Evolutionary conservation across 1,140 invertebrate species (phyloP).

Genomic region (Sipha flava): DNA sequence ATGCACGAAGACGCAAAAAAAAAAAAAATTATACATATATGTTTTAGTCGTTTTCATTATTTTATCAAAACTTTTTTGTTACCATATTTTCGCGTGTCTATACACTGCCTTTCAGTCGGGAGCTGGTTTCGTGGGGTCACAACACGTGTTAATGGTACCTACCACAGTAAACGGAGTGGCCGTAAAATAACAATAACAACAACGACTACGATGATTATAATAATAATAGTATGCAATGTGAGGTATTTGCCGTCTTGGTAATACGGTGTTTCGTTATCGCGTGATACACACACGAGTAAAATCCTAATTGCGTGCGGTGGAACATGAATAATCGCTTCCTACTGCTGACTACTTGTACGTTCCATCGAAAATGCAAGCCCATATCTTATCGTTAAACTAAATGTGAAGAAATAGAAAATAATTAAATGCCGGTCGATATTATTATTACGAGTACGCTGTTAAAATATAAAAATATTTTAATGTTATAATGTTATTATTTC

Average conservation of each 20-base stretch:
- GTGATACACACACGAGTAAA: background rate
- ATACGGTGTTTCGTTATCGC: background rate
- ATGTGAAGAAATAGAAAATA: no score
- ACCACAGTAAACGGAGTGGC: background rate
- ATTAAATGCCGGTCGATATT: no score
- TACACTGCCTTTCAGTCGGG: background rate
- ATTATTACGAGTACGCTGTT: no score
- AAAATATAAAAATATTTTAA: no score
- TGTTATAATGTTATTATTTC: no score
- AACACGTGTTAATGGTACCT: conserved; percentile 25
- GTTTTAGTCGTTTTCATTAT: no score
- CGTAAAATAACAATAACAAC: background rate
- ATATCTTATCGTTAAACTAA: no score
- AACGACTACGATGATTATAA: background rate
- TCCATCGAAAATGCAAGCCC: background rate
- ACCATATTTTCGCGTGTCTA: background rate
- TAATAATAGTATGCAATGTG: background rate
- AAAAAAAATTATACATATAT: no score
- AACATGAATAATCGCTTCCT: background rate
- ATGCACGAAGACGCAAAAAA: no score
- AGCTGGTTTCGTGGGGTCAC: background rate
- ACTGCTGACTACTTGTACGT: background rate
- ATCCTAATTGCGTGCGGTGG: background rate
- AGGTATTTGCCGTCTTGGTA: background rate
- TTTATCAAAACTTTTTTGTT: no score